These are phyloP conservation scores for Alligator mississippiensis DNA, from an alignment of 2,113 vertebrate species.

Conservation along the genomic window DNA sequence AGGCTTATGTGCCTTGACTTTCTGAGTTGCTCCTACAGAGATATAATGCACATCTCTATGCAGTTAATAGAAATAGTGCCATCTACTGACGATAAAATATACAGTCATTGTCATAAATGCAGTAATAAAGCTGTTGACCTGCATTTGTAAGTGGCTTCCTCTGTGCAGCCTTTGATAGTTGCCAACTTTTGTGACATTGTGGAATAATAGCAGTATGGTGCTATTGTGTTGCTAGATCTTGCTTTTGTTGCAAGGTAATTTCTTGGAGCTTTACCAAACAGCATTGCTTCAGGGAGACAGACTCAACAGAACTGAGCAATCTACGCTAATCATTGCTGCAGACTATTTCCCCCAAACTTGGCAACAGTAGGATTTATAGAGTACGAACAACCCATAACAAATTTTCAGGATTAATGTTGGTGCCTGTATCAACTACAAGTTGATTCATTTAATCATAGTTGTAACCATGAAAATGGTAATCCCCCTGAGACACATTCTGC, in stretches of 20 bases:
- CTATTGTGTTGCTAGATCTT: neutral
- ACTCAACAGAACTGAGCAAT: neutral
- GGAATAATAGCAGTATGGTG: neutral
- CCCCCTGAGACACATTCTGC: constrained; percentile 32
- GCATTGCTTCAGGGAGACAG: neutral
- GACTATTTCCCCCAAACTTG: neutral
- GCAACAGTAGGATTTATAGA: constrained; percentile 36
- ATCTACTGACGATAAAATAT: neutral
- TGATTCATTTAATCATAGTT: constrained; percentile 30
- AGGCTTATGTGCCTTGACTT: neutral
- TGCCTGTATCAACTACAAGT: constrained; percentile 47
- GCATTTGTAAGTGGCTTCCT: accelerated
- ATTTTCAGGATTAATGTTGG: constrained; percentile 43
- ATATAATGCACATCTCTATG: neutral
- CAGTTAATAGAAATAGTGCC: neutral
- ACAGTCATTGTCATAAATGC: neutral
- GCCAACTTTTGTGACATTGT: neutral
- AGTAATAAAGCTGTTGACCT: accelerated
- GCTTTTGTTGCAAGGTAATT: neutral
- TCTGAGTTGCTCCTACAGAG: accelerated
- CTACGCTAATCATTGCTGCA: neutral
- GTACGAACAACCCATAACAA: constrained; percentile 50
- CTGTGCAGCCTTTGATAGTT: neutral
- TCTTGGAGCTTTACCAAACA: neutral
- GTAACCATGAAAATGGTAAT: constrained; percentile 70